Evolutionary conservation across 2,113 vertebrate genomes (phyloP).

Genomic region (Hypocryptadius cinnamomeus): DNA sequence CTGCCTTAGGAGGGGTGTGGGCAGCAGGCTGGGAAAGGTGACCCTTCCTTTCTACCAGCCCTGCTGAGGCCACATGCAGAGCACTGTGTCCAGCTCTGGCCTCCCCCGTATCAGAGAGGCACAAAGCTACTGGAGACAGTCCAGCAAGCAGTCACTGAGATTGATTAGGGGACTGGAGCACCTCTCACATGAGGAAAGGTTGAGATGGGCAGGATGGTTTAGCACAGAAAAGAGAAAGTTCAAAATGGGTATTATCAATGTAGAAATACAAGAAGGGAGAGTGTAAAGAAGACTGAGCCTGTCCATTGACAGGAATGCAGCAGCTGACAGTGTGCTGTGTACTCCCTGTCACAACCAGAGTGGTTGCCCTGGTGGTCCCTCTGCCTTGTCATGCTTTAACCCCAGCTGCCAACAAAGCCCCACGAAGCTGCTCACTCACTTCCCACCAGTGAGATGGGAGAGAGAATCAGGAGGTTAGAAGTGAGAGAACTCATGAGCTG

Average conservation of each 20-base stretch:
- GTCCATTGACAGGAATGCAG: background rate
- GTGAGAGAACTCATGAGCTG: background rate
- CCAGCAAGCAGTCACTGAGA: background rate
- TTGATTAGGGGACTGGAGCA: background rate
- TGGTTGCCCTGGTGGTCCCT: background rate
- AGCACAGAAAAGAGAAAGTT: background rate
- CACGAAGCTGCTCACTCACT: background rate
- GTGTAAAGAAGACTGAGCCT: background rate
- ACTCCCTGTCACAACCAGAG: background rate
- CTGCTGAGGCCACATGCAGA: background rate
- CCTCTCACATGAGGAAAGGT: background rate
- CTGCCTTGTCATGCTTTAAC: background rate
- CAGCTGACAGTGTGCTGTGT: background rate
- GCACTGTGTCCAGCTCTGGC: background rate
- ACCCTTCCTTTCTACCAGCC: background rate
- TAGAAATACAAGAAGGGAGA: background rate
- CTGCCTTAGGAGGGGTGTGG: background rate
- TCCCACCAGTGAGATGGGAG: background rate
- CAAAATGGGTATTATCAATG: background rate
- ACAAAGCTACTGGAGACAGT: background rate
- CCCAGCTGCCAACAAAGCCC: background rate
- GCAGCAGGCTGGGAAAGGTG: background rate
- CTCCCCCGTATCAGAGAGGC: background rate
- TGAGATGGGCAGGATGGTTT: background rate
- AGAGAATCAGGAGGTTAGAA: background rate